phyloP scores from a whole-genome alignment of 2,888 invertebrate species.

The Dorcus hopei region DNA sequence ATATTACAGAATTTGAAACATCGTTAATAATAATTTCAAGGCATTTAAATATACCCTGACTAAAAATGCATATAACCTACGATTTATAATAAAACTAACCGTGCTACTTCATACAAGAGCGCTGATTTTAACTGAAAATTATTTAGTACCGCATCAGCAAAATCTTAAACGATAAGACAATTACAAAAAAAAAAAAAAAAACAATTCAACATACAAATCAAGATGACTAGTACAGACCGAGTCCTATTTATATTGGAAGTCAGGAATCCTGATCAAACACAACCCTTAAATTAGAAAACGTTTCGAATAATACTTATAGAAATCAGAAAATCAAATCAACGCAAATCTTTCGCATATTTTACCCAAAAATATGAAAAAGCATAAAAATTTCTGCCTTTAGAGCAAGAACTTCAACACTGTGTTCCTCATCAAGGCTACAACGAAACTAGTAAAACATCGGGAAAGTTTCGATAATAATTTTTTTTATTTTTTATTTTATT shows the following conservation, averaged over 20 bases:
- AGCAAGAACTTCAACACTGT: too few species aligned
- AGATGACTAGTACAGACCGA: constrained; percentile 50
- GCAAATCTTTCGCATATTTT: too few species aligned
- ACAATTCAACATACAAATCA: constrained; percentile 46
- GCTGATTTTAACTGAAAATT: constrained; percentile 13
- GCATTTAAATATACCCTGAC: constrained; percentile 29
- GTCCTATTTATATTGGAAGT: constrained; percentile 33
- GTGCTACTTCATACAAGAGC: constrained; percentile 27
- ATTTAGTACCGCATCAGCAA: constrained; percentile 13
- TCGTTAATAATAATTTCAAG: constrained; percentile 16
- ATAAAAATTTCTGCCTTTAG: not conserved
- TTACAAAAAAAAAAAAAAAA: constrained; percentile 39
- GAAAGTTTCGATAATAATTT: too few species aligned
- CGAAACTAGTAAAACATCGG: too few species aligned
- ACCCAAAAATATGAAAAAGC: too few species aligned
- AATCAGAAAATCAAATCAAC: too few species aligned
- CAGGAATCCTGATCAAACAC: constrained; percentile 32
- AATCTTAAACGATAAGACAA: constrained; percentile 6
- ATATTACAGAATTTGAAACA: constrained; percentile 12
- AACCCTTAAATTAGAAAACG: constrained; percentile 10
- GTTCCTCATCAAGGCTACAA: too few species aligned
- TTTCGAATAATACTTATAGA: constrained; percentile 3
- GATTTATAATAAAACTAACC: constrained; percentile 27
- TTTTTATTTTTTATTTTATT: too few species aligned
- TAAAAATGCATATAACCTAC: constrained; percentile 31